Evolutionary conservation across 2,888 invertebrate genomes (phyloP), one percentile per base, ranked within the genome.

Genomic region (Laothoe populi): DNA sequence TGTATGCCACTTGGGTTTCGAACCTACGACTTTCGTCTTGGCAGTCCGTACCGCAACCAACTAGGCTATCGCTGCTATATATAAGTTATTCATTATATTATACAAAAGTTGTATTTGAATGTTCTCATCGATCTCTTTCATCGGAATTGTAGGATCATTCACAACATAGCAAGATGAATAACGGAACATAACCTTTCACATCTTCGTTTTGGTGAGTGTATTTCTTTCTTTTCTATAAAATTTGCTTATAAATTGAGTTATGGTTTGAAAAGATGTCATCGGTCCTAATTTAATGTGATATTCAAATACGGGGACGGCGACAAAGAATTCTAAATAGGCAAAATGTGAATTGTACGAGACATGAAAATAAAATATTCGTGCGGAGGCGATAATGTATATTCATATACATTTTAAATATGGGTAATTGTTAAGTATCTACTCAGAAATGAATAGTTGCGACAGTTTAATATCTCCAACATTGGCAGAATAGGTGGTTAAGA

Each of bases 231-330:
- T 60, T 62, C 65, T 67, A 53, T 66, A 65, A 75, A 77, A 82
- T 81, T 79, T 79, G 76, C 79, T 79, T 81, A 76, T 72, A 79
- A 78, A 82, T 82, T 75, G 78, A 74, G 69, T 82, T 77, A 70
- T 64, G 69, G 70, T 70, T 69, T 70, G 68, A 68, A 72, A 72
- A 77, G 71, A 77, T 71, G 71, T 75, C 75, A 75, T 67, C 64
- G 67, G 68, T 62, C 64, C 71, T 74, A 73, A 78, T 77, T 78
- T 73, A 72, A 77, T 77, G 66, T 72, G 66, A 65, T 72, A 75
- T 75, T 75, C 73, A 73, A 76, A 75, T 74, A 67, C 49, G 68
- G 48, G 61, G 64, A 59, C 61, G 57, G 62, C 57, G 67, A 63
- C 65, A 71, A 68, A 67, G 65, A 72, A 75, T 73, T 60, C 68